Evolutionary conservation across 2,888 invertebrate species (phyloP).

Genomic region (Pilophorus perplexus): DNA sequence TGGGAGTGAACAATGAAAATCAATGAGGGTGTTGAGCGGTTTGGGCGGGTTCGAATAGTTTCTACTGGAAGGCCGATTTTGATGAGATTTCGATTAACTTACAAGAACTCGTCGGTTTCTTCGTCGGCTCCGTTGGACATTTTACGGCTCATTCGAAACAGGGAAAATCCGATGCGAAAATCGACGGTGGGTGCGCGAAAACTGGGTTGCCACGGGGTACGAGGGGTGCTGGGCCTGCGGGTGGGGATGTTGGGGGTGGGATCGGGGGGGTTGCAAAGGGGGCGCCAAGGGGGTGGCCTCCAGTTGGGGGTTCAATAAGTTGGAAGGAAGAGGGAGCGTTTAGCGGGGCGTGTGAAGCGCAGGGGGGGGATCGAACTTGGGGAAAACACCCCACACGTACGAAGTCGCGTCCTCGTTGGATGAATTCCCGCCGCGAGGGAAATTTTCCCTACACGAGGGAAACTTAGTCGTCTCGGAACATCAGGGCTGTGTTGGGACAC

Average conservation of each 20-base stretch:
- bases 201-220: too few relatives aligned
- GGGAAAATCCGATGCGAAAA: neutral
- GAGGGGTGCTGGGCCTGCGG: neutral
- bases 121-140: constrained; percentile 46
- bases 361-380: constrained; percentile 28
- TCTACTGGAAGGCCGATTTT: neutral
- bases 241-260: neutral
- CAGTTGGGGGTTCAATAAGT: constrained; percentile 36
- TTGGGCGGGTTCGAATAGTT: neutral
- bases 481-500: too few relatives aligned
- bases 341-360: constrained; percentile 10
- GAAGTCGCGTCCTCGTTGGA: too few relatives aligned
- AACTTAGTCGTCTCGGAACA: too few relatives aligned
- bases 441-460: too few relatives aligned
- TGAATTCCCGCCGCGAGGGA: too few relatives aligned
- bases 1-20: constrained; percentile 9
- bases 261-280: neutral
- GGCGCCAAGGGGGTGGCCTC: neutral
- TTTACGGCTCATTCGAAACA: constrained; percentile 39
- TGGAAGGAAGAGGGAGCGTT: constrained; percentile 17
- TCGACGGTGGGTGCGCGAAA: too few relatives aligned
- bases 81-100: constrained; percentile 48
- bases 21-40: constrained; percentile 4
- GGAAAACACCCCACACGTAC: constrained; percentile 38
- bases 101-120: constrained; percentile 49